Evolutionary conservation across 2,888 invertebrate species (phyloP).

Genomic region (Epinotia brunnichana): DNA sequence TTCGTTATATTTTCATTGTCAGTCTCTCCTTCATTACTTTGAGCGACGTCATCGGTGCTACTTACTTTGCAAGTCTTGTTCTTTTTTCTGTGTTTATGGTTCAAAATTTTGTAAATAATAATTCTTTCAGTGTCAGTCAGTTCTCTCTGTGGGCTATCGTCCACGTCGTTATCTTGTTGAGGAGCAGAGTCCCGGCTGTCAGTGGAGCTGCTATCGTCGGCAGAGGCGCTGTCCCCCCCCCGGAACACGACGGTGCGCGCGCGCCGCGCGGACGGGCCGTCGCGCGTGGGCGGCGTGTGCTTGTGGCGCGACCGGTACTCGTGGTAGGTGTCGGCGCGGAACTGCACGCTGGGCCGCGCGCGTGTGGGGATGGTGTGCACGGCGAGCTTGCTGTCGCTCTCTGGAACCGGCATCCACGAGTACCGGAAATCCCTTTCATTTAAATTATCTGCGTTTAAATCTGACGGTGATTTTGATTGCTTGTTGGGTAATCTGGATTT

Average conservation of each 20-base stretch:
- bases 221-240: constrained; percentile 54
- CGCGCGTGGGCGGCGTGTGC: constrained; percentile 79
- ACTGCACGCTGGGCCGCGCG: constrained; percentile 66
- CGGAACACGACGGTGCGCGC: constrained; percentile 60
- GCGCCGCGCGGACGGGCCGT: constrained; percentile 57
- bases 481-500: constrained; percentile 43
- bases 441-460: constrained; percentile 49
- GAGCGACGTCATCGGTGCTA: constrained; percentile 52
- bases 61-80: constrained; percentile 51
- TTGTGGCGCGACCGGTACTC: constrained; percentile 77
- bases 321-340: constrained; percentile 75
- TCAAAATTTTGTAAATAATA: constrained; percentile 74
- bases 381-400: constrained; percentile 69
- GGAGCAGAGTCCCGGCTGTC: constrained; percentile 55
- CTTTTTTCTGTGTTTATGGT: constrained; percentile 61
- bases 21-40: not conserved
- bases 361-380: constrained; percentile 72
- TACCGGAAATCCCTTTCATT: constrained; percentile 66
- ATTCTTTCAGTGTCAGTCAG: constrained; percentile 72
- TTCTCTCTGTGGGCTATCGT: constrained; percentile 49
- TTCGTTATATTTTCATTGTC: not conserved
- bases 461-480: constrained; percentile 58
- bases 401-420: constrained; percentile 80
- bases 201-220: constrained; percentile 62
- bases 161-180: constrained; percentile 47